phyloP scores from a whole-genome alignment of 2,888 invertebrate genomes.

The Coronaproctus castanopsis region DNA sequence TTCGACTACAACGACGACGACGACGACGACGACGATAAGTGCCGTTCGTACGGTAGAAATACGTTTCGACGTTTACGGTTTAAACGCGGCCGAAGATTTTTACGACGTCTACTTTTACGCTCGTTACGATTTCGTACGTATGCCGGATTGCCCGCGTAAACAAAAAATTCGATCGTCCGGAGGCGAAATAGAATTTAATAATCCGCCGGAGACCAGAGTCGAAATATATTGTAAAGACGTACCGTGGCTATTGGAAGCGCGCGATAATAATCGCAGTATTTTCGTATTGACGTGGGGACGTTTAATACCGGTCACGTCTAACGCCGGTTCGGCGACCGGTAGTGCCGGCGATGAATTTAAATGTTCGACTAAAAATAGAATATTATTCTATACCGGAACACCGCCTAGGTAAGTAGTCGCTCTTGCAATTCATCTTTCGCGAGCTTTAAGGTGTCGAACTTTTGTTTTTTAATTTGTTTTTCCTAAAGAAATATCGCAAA shows the following conservation, averaged over 20 bases:
- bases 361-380: constrained; percentile 55
- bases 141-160: constrained; percentile 40
- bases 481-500: too few species aligned
- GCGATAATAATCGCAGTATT: constrained; percentile 56
- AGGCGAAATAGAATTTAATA: constrained; percentile 42
- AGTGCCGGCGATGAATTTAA: constrained; percentile 35
- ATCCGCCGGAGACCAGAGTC: constrained; percentile 37
- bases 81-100: constrained; percentile 61
- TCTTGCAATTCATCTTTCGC: too few species aligned
- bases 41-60: constrained; percentile 47
- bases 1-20: constrained; percentile 6
- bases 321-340: constrained; percentile 24
- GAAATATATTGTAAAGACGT: constrained; percentile 49
- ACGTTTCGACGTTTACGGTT: constrained; percentile 48
- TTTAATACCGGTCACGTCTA: constrained; percentile 42
- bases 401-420: constrained; percentile 29
- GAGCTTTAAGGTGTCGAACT: too few species aligned
- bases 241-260: constrained; percentile 60
- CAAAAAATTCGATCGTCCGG: constrained; percentile 37
- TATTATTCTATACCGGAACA: constrained; percentile 59
- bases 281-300: constrained; percentile 68
- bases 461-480: too few species aligned
- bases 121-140: constrained; percentile 36
- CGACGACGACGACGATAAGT: constrained; percentile 36
- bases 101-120: constrained; percentile 60